phyloP scores from a whole-genome alignment of 1,140 invertebrate genomes.

The Papilio machaon region DNA sequence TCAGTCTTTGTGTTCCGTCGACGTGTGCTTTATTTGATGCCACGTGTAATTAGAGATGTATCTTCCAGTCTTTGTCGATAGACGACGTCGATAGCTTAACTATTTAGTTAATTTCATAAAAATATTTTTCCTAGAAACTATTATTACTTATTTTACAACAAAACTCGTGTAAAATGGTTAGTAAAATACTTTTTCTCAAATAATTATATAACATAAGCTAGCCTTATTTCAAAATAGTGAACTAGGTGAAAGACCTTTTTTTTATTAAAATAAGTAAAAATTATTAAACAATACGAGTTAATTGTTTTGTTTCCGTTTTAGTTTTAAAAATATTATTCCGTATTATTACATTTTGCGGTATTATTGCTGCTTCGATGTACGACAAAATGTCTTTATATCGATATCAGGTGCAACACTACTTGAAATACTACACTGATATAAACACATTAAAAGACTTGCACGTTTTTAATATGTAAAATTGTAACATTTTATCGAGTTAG shows the following conservation, averaged over 20 bases:
- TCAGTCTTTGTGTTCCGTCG: background rate
- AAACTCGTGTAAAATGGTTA: no score
- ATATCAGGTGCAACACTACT: background rate
- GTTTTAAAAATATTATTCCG: background rate
- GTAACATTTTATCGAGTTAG: background rate
- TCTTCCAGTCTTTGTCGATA: background rate
- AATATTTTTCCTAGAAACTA: no score
- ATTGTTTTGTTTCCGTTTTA: background rate
- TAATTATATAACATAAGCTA: no score
- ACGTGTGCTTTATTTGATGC: constrained; percentile 7
- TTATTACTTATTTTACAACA: no score
- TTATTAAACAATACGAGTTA: no score
- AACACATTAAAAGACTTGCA: background rate
- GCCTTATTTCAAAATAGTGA: no score
- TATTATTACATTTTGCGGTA: background rate
- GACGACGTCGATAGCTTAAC: no score
- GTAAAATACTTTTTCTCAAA: no score
- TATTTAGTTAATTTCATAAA: no score
- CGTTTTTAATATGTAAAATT: background rate
- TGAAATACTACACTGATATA: background rate
- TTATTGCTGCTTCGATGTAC: background rate
- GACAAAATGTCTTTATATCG: background rate
- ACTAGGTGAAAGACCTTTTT: no score
- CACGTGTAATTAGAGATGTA: constrained; percentile 13
- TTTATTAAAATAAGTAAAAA: no score